A percentile compares a stretch with the other conserved stretches of the same genome.
Conservation (phyloP, 2,888 invertebrate genomes). For the Sinhomidia bicolor region DNA sequence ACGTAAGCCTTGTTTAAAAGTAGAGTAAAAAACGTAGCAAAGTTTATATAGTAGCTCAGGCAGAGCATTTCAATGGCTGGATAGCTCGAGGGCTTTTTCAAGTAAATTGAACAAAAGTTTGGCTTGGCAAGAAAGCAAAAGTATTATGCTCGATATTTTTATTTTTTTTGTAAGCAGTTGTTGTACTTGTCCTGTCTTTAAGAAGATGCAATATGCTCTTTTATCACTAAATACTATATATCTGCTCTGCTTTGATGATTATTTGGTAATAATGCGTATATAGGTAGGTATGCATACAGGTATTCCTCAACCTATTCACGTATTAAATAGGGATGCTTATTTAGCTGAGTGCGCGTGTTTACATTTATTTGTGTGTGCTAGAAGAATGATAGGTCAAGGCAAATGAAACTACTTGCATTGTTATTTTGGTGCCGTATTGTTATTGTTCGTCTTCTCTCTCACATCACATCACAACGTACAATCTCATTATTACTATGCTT, state of each 20-base stretch:
- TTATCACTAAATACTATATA: too few species aligned
- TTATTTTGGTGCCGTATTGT: background rate
- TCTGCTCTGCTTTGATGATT: too few species aligned
- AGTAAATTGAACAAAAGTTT: too few species aligned
- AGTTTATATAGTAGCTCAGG: too few species aligned
- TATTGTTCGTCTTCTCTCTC: background rate
- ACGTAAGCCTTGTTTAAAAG: conserved; percentile 9
- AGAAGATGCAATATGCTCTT: too few species aligned
- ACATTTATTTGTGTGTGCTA: conserved; percentile 9
- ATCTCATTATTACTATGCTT: background rate
- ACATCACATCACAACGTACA: background rate
- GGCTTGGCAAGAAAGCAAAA: background rate
- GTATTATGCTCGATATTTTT: too few species aligned
- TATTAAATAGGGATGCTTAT: background rate
- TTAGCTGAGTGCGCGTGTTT: conserved; percentile 48
- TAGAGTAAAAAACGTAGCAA: background rate
- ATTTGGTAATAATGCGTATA: too few species aligned
- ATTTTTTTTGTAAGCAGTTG: too few species aligned
- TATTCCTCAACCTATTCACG: background rate
- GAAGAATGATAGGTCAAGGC: conserved; percentile 60
- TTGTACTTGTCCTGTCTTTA: too few species aligned
- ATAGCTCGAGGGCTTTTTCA: conserved; percentile 57
- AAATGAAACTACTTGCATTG: conserved; percentile 33
- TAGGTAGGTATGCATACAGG: too few species aligned
- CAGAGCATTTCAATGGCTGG: conserved; percentile 56